A percentile compares a stretch with the other conserved stretches of the same genome.
Conservation (phyloP, 2,888 invertebrate species). For the Eilema sororculum region DNA sequence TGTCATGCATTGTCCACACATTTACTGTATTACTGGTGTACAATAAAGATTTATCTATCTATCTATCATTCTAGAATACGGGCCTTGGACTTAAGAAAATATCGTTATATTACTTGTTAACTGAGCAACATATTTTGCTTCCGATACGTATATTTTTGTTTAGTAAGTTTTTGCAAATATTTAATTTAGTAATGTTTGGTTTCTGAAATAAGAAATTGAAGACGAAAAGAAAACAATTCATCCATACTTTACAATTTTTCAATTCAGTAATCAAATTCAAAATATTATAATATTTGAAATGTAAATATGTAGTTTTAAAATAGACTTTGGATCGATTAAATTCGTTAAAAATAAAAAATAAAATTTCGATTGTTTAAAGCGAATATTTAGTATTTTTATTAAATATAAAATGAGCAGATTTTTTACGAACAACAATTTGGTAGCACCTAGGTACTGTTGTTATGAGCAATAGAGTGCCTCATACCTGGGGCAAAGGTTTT, state of each 20-base stretch:
- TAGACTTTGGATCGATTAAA: not conserved
- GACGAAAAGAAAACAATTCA: no score
- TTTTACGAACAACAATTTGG: constrained; percentile 18
- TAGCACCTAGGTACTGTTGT: constrained; percentile 45
- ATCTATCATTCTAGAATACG: no score
- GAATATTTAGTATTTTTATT: constrained; percentile 14
- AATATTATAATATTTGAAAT: not conserved
- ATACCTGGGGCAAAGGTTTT: no score
- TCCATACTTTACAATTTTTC: no score
- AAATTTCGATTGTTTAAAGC: constrained; percentile 8
- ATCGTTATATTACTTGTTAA: constrained; percentile 15
- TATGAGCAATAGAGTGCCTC: constrained; percentile 44
- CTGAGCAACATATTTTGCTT: constrained; percentile 30
- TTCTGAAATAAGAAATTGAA: not conserved
- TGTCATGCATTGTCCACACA: no score
- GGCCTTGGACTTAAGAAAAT: no score
- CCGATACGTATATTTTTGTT: not conserved
- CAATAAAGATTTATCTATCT: no score
- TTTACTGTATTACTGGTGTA: no score
- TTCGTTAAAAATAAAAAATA: not conserved
- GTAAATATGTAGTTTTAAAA: not conserved
- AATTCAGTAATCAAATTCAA: not conserved
- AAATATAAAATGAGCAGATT: constrained; percentile 36
- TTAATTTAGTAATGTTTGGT: not conserved
- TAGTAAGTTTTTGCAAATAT: not conserved